Percentiles rank a stretch among this genome's conserved stretches.
These are phyloP conservation scores for Metopolophium dirhodum DNA, from an alignment of 1,140 invertebrate genomes.

Conservation along the genomic window DNA sequence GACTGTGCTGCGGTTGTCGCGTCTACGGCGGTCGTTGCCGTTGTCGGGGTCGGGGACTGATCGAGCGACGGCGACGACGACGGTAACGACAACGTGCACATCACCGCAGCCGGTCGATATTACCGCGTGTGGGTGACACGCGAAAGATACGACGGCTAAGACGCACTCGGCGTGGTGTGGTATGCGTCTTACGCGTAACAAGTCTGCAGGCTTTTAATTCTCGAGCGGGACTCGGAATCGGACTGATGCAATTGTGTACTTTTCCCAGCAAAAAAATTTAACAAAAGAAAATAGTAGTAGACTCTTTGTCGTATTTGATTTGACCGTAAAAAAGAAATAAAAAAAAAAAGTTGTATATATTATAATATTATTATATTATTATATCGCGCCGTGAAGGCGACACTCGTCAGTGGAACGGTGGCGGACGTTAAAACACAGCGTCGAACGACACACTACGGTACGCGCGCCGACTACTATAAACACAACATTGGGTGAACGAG, in stretches of 20 bases:
- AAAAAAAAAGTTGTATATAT: not conserved
- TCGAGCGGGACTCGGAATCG: not conserved
- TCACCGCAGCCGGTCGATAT: slow-evolving; percentile 33
- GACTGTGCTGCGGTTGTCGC: not conserved
- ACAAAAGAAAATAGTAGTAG: not conserved
- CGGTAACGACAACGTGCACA: slow-evolving; percentile 22
- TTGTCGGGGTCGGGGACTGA: not conserved
- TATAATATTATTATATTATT: not conserved
- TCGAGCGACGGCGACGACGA: slow-evolving; percentile 1
- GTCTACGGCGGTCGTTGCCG: not conserved
- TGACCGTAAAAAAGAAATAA: not conserved
- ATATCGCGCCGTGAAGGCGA: not conserved
- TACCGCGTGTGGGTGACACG: not conserved
- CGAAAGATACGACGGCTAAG: not conserved
- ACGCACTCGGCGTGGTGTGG: not conserved
- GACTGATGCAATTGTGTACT: not conserved
- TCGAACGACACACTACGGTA: slow-evolving; percentile 26
- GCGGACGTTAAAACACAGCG: not conserved
- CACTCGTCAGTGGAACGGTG: not conserved
- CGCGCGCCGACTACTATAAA: slow-evolving; percentile 34
- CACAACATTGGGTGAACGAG: slow-evolving; percentile 25
- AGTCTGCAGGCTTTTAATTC: not conserved
- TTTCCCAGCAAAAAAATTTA: not conserved
- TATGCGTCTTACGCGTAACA: not conserved
- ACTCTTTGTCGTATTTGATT: not conserved